phyloP scores from a whole-genome alignment of 2,888 invertebrate species.

The Antitype chi region DNA sequence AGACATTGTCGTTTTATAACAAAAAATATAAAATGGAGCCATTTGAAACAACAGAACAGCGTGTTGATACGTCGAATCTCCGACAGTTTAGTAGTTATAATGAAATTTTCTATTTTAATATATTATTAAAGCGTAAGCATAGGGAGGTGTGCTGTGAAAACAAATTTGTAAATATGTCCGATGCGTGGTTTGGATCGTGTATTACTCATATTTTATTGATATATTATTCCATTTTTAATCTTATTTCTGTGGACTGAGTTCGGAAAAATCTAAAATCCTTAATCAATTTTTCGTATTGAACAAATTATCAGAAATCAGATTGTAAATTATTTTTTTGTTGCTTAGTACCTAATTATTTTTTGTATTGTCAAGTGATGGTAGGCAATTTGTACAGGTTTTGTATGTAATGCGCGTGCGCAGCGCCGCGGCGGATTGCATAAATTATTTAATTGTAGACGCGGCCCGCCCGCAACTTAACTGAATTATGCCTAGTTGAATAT shows the following conservation, averaged over 20 bases:
- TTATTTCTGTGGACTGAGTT: slow-evolving; percentile 72
- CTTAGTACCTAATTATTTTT: slow-evolving; percentile 80
- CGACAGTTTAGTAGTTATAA: slow-evolving; percentile 86
- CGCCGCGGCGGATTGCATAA: slow-evolving; percentile 71
- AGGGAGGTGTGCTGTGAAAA: slow-evolving; percentile 82
- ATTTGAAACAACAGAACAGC: slow-evolving; percentile 75
- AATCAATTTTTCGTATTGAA: slow-evolving; percentile 72
- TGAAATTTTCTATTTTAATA: slow-evolving; percentile 90
- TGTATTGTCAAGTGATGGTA: slow-evolving; percentile 74
- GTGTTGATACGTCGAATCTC: slow-evolving; percentile 86
- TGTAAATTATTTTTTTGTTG: slow-evolving; percentile 82
- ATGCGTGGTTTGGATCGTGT: slow-evolving; percentile 74
- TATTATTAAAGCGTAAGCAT: slow-evolving; percentile 84
- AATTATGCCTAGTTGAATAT: slow-evolving; percentile 89
- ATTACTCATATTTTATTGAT: slow-evolving; percentile 71
- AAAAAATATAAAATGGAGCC: slow-evolving; percentile 74
- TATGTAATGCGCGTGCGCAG: slow-evolving; percentile 66
- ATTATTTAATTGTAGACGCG: slow-evolving; percentile 80
- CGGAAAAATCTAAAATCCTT: slow-evolving; percentile 66
- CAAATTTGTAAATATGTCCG: slow-evolving; percentile 79
- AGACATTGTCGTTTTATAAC: slow-evolving; percentile 85
- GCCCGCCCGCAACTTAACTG: slow-evolving; percentile 80
- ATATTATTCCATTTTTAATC: slow-evolving; percentile 71
- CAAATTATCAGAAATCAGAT: slow-evolving; percentile 75
- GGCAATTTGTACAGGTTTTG: slow-evolving; percentile 82